Evolutionary conservation across 2,113 vertebrate genomes (phyloP).

Genomic region (Acrocephalus arundinaceus): DNA sequence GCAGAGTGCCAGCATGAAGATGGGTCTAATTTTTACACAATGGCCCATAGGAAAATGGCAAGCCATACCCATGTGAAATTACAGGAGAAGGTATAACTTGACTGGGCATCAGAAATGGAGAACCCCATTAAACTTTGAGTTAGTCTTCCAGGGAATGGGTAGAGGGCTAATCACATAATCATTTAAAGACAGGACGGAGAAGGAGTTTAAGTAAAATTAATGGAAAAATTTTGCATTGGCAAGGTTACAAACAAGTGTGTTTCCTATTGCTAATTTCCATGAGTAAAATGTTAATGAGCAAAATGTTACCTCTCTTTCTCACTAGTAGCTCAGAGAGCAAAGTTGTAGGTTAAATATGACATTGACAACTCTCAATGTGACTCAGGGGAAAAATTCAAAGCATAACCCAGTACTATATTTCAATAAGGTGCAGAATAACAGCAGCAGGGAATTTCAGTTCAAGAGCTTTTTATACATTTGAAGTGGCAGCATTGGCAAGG

Average conservation of each 20-base stretch:
- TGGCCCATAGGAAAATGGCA: neutral
- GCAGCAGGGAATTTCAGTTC: conserved; percentile 1
- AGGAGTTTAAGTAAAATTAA: neutral
- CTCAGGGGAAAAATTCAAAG: neutral
- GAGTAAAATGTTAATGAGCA: neutral
- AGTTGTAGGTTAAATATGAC: neutral
- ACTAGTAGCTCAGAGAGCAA: neutral
- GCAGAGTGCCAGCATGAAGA: neutral
- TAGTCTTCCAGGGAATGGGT: neutral
- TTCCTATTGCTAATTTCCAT: neutral
- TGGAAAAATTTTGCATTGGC: neutral
- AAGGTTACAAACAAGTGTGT: neutral
- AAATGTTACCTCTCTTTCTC: neutral
- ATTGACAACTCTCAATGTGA: neutral
- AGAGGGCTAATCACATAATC: neutral
- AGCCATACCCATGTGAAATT: neutral
- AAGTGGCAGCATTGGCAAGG: neutral
- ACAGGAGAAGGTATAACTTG: neutral
- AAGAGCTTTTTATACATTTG: neutral
- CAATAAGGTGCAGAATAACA: neutral
- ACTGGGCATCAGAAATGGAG: neutral
- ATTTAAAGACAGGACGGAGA: neutral
- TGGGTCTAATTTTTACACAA: neutral
- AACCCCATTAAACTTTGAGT: neutral
- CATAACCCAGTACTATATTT: neutral